phyloP scores from a whole-genome alignment of 2,888 invertebrate genomes.

The Eilema depressum region DNA sequence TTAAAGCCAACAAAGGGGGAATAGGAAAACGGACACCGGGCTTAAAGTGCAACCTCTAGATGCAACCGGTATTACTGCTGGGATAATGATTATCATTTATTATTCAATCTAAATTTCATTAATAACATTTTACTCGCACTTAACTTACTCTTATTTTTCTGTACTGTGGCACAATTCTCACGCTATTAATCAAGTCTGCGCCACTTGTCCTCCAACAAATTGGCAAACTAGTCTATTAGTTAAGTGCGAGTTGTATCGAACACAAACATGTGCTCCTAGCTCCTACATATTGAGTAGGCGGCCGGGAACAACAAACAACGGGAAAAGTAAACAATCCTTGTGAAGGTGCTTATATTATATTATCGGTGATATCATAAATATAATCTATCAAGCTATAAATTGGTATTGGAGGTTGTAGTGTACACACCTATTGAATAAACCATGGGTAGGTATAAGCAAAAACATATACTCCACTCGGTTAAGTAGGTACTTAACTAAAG shows the following conservation, averaged over 20 bases:
- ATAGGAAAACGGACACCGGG: no score
- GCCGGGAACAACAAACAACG: neutral
- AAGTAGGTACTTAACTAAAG: no score
- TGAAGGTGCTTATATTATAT: neutral
- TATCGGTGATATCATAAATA: neutral
- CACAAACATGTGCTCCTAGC: conserved; percentile 19
- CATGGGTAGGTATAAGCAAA: no score
- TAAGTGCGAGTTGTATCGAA: conserved; percentile 7
- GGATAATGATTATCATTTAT: no score
- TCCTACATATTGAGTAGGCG: conserved; percentile 15
- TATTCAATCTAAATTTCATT: no score
- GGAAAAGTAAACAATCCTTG: neutral
- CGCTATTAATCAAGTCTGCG: conserved; percentile 8
- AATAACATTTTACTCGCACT: no score
- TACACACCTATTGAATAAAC: no score
- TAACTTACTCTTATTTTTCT: neutral
- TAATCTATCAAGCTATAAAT: neutral
- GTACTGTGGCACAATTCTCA: conserved; percentile 7
- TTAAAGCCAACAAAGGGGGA: no score
- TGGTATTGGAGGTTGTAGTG: neutral
- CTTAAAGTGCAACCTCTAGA: no score
- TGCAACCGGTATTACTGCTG: neutral
- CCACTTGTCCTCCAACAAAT: conserved; percentile 1
- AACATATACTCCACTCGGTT: no score
- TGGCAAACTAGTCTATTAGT: conserved; percentile 8